Base-by-base conservation (phyloP, 2,888 invertebrate species). In the Eristalis tenax region DNA sequence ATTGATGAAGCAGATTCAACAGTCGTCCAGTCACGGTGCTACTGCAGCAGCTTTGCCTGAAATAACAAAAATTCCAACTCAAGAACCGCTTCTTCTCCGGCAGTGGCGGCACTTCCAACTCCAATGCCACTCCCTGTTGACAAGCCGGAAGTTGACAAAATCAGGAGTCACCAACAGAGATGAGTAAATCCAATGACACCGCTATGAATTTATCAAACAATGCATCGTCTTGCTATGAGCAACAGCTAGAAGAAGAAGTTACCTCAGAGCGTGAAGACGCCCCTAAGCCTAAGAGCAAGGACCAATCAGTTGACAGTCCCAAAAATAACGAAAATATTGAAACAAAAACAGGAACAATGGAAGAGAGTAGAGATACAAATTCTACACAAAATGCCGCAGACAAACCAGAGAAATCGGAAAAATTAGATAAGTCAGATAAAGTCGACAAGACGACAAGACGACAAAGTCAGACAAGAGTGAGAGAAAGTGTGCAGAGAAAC, bases 181-280 rank as follows among this genome's bases (percentile, higher is more conserved):
- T 76, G 23, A 83, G 50, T 38, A 81, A 84, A 84, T 61, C 88
- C 38, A 78, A 84, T 85, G 84, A 88, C 43, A 71, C 75, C 10
- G 59, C 64, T 15, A 15, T 56, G 2, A 78, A 77, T 50, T 71
- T 71, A 6, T 76, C 80, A 73, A 88, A 80, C 26, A 83, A 75
- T 26, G 63, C 75, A 57, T 81, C 78, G 11, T 77, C 83, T 1
- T 38, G 71, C 11, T 79, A 83, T 32, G 88, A 88, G 23, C 71
- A 82, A 65, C 76, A 77, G 13, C 28, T 28, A 10, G 57, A 6
- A 1, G 83, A 65, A 32, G 50, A 50, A 0, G 32, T 2, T 10
- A 69, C 69, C 40, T 32, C 38, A 10, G 59, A 71, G 5, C 26
- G 11, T 38, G 38, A 22, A 23, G 73, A 64, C 10, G 79, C 79